Evolutionary conservation across 2,797 vertebrate species (phyloP).

Genomic region (Schizopygopsis pylzovi): DNA sequence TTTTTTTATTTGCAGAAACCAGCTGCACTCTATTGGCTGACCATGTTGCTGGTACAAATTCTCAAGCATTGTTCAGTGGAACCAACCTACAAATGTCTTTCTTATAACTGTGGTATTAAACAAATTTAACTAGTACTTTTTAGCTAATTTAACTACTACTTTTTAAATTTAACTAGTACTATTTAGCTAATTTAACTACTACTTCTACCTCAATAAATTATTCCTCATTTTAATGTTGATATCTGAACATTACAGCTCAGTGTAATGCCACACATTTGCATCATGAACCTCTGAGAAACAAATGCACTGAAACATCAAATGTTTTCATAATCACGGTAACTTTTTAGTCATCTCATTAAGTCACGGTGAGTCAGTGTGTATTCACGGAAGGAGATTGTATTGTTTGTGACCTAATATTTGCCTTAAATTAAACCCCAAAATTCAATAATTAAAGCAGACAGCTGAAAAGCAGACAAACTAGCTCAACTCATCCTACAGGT

Average conservation of each 20-base stretch:
- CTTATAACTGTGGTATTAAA: background rate
- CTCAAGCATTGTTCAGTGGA: background rate
- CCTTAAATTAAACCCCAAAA: constrained; percentile 30
- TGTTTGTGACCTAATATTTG: constrained; percentile 46
- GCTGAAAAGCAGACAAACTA: constrained; percentile 55
- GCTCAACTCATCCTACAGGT: constrained; percentile 54
- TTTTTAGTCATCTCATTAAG: constrained; percentile 25
- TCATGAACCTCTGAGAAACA: constrained; percentile 12
- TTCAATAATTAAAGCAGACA: constrained; percentile 39
- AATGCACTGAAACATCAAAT: constrained; percentile 18
- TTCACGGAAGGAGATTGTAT: background rate
- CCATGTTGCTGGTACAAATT: background rate
- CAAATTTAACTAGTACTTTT: background rate
- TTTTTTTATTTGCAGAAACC: background rate
- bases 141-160: background rate
- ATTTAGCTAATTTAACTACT: background rate
- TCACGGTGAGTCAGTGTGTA: constrained; percentile 25
- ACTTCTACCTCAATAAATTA: background rate
- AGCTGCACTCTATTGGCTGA: background rate
- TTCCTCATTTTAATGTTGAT: background rate
- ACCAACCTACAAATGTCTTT: background rate
- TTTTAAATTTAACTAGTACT: background rate
- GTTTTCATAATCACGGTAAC: constrained; percentile 25
- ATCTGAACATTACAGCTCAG: background rate
- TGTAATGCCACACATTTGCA: background rate